These are phyloP conservation scores for Eleutherodactylus coqui DNA, from an alignment of 2,797 vertebrate genomes.

Conservation along the genomic window DNA sequence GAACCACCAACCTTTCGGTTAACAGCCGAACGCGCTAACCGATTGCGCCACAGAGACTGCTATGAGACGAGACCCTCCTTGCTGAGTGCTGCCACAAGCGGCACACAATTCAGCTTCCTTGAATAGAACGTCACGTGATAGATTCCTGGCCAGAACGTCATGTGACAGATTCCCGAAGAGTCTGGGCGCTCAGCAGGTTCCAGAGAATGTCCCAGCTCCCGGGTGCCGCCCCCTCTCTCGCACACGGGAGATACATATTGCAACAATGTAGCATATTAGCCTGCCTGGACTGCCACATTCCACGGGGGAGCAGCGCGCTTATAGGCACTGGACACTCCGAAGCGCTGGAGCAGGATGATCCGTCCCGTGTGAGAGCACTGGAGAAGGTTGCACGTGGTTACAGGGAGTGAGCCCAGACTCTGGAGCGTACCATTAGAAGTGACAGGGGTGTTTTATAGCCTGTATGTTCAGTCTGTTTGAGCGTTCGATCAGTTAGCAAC, in stretches of 20 bases:
- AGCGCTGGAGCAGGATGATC: not conserved
- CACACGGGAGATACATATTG: no score
- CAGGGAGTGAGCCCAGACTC: not conserved
- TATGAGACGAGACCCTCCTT: not conserved
- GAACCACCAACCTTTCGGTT: slow-evolving; percentile 71
- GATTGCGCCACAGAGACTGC: slow-evolving; percentile 71
- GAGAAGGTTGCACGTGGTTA: not conserved
- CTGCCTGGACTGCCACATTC: no score
- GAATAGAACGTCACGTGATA: no score
- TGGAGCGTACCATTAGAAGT: not conserved
- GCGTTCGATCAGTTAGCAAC: not conserved
- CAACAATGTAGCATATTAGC: no score
- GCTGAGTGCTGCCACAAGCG: no score
- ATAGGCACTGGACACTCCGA: not conserved
- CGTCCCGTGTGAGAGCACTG: not conserved
- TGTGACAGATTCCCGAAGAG: no score
- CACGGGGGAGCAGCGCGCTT: no score
- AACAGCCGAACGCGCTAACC: slow-evolving; percentile 70
- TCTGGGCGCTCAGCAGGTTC: not conserved
- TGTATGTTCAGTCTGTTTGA: not conserved
- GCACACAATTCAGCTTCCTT: no score
- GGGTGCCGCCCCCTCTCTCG: no score
- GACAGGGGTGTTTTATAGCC: not conserved
- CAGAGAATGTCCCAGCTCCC: no score
- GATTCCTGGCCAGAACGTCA: no score